Conservation (phyloP, 2,888 invertebrate species). For the Noctua pronuba region DNA sequence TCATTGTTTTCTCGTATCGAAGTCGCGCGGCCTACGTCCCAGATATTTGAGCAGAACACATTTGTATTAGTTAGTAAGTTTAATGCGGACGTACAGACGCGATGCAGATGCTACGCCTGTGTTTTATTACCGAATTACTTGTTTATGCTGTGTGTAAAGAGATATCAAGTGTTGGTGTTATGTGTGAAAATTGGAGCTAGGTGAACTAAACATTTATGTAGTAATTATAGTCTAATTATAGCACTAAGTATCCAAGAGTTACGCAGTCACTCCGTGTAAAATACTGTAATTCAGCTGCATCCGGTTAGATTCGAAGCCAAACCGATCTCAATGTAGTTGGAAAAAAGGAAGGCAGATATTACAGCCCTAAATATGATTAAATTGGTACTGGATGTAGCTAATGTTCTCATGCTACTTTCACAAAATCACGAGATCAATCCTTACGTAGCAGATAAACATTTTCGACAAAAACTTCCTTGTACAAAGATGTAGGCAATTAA, state of each 20-base stretch:
- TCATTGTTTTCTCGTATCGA: constrained; percentile 77
- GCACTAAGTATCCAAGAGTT: not conserved
- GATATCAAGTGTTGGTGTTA: not conserved
- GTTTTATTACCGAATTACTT: constrained; percentile 33
- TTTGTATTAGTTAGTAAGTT: constrained; percentile 70
- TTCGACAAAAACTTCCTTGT: constrained; percentile 35
- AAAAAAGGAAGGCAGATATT: not conserved
- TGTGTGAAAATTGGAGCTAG: not conserved
- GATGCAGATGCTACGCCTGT: constrained; percentile 51
- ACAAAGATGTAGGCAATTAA: constrained; percentile 77
- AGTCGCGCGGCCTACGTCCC: constrained; percentile 64
- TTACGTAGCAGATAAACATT: constrained; percentile 11
- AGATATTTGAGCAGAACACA: constrained; percentile 65
- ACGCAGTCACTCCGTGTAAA: not conserved
- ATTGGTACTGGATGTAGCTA: not conserved
- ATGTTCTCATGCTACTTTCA: not conserved
- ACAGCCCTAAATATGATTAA: not conserved
- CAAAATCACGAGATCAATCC: not conserved
- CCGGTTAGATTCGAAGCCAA: not conserved
- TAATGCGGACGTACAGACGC: constrained; percentile 53
- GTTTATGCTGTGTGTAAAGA: not conserved
- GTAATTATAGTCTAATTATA: no score
- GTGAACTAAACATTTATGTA: not conserved
- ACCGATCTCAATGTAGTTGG: not conserved
- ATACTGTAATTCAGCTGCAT: not conserved